Evolutionary conservation across 2,888 invertebrate genomes (phyloP), one percentile per base, ranked within the genome.

Genomic region (Homarus gammarus): DNA sequence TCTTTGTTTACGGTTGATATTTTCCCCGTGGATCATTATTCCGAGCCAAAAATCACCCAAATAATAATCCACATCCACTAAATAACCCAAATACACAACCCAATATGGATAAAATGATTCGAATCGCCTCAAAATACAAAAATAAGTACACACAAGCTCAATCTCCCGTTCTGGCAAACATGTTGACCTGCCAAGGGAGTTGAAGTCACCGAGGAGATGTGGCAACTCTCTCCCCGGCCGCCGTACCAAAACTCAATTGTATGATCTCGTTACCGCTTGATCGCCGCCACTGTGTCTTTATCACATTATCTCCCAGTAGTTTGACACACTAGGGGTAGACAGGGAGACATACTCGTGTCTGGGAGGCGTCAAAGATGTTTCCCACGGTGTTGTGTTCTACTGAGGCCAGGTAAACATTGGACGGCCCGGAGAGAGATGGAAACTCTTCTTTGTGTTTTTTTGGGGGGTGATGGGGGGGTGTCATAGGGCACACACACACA

Each of bases 131-230:
- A 27, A 83, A 70, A 83, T 36, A 5, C 31, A 70, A 22, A 33
- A 27, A 27, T 44, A 83, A 49, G 70, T 70, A 36, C 40, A 75
- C 31, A n/a, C n/a, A 68, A 81, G 68, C 61, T 38, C n/a, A 36
- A 38, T n/a, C 64, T 33, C 36, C 85, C 33, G 51, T 68, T 68
- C 44, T 85, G 85, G 85, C 85, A 85, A 64, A 73, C 38, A 78
- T 40, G 78, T 64, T 78, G 85, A 85, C 85, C 85, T 70, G 78
- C 68, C 38, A 82, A n/a, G 78, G 40, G 49, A 82, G 87, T 87
- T 87, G 87, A 87, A 87, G 87, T 87, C 82, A 64, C 87, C 73
- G 87, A 22, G 44, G n/a, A 44, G 70, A 82, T 81, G 73, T 87
- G 87, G 87, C 81, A 87, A 82, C 87, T 75, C 36, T n/a, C n/a